Base-by-base conservation (phyloP, 2,113 vertebrate genomes). In the Xiphorhynchus elegans region DNA sequence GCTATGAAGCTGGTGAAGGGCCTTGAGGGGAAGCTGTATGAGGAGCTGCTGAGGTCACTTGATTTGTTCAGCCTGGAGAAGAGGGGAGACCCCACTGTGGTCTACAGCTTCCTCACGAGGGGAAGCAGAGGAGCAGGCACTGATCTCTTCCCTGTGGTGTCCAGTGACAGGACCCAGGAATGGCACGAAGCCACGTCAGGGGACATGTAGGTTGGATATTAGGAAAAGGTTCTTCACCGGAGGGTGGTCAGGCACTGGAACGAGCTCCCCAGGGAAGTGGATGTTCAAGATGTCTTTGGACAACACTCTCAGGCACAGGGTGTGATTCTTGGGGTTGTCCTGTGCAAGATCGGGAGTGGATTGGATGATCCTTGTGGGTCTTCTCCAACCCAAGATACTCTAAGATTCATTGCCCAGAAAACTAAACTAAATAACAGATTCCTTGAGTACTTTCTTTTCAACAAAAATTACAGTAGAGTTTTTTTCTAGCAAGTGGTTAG, bases 261-360 rank as follows among this genome's bases (percentile, higher is more conserved):
- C 8, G 68, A 24, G 19, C 7, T 82, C 16, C 39, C 0, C 33
- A 29, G 16, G 2, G 39, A 2, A 82, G 19, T 13, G 23, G 17
- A 40, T 28, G 29, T 0, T 53, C 39, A 47, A 40, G 62, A 25
- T 17, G 29, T 2, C 0, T 26, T 21, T 31, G 11, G 24, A 60
- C 16, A 53, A 68, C 0, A 0, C 55, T 35, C 47, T 40, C 0
- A 0, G 24, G 39, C 10, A 40, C 29, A 8, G 0, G 0, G 5
- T 17, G 24, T 40, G 11, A 58, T 40, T 76, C 10, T 12, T 47
- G 17, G 13, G 4, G 10, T 31, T 55, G 47, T 31, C 11, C n/a
- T 19, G 9, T 31, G 28, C n/a, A 62, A 39, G 40, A 76, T 20
- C 16, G 69, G 13, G 21, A 40, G 17, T 5, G 21, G 35, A 40